phyloP scores from a whole-genome alignment of 2,888 invertebrate species.

The Drosophila yooni region DNA sequence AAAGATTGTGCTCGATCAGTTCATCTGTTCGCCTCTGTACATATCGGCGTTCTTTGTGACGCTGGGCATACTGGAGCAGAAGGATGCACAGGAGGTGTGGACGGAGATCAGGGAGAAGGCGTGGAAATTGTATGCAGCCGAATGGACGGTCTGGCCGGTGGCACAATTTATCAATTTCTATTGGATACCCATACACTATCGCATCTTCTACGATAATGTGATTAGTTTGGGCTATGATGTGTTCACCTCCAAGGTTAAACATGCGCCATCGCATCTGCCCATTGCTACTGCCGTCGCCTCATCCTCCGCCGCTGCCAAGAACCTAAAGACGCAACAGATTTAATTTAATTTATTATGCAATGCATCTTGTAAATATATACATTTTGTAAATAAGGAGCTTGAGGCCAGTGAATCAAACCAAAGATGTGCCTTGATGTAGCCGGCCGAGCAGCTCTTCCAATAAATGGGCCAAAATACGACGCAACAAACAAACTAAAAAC shows the following conservation, averaged over 20 bases:
- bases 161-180: conserved; percentile 97
- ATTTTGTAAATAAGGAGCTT: conserved; percentile 17
- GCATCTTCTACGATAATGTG: conserved; percentile 94
- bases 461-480: conserved; percentile 17
- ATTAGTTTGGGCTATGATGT: conserved; percentile 94
- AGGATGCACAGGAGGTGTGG: conserved; percentile 87
- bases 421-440: conserved; percentile 15
- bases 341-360: conserved; percentile 10
- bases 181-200: conserved; percentile 91
- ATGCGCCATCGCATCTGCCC: conserved; percentile 81
- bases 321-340: conserved; percentile 21
- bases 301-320: conserved; percentile 20
- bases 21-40: conserved; percentile 92
- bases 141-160: conserved; percentile 97
- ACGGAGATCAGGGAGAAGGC: conserved; percentile 91
- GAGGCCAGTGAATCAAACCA: conserved; percentile 1
- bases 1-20: conserved; percentile 93
- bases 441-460: conserved; percentile 14
- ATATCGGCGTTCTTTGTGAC: conserved; percentile 92
- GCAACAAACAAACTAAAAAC: conserved; percentile 7
- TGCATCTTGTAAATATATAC: conserved; percentile 25
- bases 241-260: conserved; percentile 92
- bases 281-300: conserved; percentile 17
- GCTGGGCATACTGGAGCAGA: conserved; percentile 89
- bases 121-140: conserved; percentile 91